Conservation (phyloP, 1,140 invertebrate genomes). For the Drosophila sp. region DNA sequence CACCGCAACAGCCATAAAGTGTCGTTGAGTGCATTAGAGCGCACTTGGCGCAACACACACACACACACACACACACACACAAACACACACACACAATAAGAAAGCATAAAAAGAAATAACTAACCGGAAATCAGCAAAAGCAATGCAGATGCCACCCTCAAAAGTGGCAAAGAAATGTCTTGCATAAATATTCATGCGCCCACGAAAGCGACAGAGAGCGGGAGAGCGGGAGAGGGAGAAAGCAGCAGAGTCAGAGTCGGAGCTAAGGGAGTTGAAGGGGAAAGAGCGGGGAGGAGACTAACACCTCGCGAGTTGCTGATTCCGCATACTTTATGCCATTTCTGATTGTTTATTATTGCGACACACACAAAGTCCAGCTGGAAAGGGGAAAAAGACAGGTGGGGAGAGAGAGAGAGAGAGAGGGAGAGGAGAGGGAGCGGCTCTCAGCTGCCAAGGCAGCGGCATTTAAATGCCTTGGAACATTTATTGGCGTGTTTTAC, state of each 20-base stretch:
- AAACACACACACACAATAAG: not conserved
- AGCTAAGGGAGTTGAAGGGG: no score
- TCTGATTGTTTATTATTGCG: conserved; percentile 83
- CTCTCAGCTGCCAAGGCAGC: conserved; percentile 46
- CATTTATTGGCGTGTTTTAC: conserved; percentile 83
- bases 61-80: conserved; percentile 36
- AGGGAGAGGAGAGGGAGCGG: no score
- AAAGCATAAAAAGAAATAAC: conserved; percentile 30
- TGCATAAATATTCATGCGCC: conserved; percentile 78
- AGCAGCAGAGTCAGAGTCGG: conserved; percentile 17
- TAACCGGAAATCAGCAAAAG: conserved; percentile 52
- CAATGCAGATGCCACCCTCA: conserved; percentile 24
- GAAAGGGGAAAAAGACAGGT: not conserved
- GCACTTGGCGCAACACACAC: conserved; percentile 68
- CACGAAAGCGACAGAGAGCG: conserved; percentile 31
- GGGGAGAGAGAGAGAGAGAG: no score
- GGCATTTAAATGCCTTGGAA: conserved; percentile 76
- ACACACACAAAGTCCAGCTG: conserved; percentile 41
- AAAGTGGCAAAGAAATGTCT: conserved; percentile 43
- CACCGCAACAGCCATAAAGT: conserved; percentile 73
- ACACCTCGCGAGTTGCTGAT: conserved; percentile 71
- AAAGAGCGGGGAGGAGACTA: conserved; percentile 60
- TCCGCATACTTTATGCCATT: conserved; percentile 79
- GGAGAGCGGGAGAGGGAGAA: not conserved
- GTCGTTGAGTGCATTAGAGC: conserved; percentile 82